Percentiles rank a stretch among this genome's conserved stretches.
Conservation (phyloP, 1,140 invertebrate species). For the Danaus plexippus region DNA sequence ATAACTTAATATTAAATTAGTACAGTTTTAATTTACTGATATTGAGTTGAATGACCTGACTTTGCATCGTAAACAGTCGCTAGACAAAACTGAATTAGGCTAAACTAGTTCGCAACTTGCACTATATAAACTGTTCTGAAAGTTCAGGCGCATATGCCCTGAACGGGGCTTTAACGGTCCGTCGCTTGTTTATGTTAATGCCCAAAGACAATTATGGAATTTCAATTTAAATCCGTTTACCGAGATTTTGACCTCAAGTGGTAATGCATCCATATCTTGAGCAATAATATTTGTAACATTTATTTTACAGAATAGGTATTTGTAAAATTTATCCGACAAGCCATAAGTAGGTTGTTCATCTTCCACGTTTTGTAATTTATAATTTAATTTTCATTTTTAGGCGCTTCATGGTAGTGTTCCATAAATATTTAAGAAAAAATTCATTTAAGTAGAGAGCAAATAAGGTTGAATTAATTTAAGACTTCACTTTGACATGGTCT, state of each 20-base stretch:
- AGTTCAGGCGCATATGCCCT: conserved; percentile 7
- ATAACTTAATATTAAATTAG: too few species aligned
- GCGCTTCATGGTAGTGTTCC: too few species aligned
- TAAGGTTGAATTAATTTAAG: background rate
- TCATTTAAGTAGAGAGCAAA: background rate
- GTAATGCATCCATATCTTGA: background rate
- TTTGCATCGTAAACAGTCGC: conserved; percentile 1
- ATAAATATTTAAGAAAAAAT: background rate
- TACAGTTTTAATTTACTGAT: too few species aligned
- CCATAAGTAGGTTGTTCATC: too few species aligned
- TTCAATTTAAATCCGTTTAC: background rate
- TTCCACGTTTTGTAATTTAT: too few species aligned
- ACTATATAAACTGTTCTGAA: conserved; percentile 3
- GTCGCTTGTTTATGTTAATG: conserved; percentile 4
- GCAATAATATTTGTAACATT: too few species aligned
- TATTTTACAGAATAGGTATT: too few species aligned
- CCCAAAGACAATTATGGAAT: conserved; percentile 2
- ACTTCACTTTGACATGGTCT: background rate
- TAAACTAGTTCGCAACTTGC: background rate
- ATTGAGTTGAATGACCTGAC: too few species aligned
- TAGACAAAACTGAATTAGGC: conserved; percentile 4
- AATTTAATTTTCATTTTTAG: too few species aligned
- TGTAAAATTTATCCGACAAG: too few species aligned
- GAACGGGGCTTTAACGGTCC: conserved; percentile 3
- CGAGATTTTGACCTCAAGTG: background rate